Evolutionary conservation across 2,113 vertebrate species (phyloP).

Genomic region (Chelonoidis abingdonii): DNA sequence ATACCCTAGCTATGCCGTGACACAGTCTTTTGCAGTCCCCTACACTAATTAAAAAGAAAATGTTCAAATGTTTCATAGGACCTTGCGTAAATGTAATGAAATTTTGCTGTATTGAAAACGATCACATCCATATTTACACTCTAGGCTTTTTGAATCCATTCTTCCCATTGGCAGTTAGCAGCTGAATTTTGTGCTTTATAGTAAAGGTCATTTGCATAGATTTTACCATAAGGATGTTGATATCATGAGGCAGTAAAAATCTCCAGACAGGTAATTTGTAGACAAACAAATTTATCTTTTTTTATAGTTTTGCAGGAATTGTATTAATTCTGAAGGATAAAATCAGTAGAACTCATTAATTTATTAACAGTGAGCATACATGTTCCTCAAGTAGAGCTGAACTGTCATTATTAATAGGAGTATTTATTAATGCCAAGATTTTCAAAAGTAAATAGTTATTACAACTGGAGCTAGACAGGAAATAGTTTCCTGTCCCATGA

Average conservation of each 20-base stretch:
- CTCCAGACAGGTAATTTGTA: slow-evolving; percentile 26
- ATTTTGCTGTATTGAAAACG: background rate
- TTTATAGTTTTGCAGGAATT: background rate
- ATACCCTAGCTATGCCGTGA: too few relatives aligned
- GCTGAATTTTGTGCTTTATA: background rate
- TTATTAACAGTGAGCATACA: background rate
- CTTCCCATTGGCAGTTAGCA: background rate
- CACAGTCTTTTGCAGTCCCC: too few relatives aligned
- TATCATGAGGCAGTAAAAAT: background rate
- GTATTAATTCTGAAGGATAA: background rate
- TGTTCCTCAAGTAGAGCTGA: background rate
- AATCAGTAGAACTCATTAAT: background rate
- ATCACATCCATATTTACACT: background rate
- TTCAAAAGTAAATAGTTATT: background rate
- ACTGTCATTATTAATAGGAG: background rate
- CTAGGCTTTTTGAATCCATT: slow-evolving; percentile 5
- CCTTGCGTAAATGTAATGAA: background rate
- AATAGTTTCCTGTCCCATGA: background rate
- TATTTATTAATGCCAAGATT: background rate
- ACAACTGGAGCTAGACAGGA: background rate
- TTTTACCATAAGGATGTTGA: background rate
- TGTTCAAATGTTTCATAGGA: slow-evolving; percentile 6
- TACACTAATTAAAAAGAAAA: slow-evolving; percentile 24
- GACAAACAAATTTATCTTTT: background rate
- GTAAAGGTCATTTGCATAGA: background rate